A percentile compares a stretch with the other conserved stretches of the same genome.
Conservation (phyloP, 1,140 invertebrate species). For the Pogonomyrmex barbatus region DNA sequence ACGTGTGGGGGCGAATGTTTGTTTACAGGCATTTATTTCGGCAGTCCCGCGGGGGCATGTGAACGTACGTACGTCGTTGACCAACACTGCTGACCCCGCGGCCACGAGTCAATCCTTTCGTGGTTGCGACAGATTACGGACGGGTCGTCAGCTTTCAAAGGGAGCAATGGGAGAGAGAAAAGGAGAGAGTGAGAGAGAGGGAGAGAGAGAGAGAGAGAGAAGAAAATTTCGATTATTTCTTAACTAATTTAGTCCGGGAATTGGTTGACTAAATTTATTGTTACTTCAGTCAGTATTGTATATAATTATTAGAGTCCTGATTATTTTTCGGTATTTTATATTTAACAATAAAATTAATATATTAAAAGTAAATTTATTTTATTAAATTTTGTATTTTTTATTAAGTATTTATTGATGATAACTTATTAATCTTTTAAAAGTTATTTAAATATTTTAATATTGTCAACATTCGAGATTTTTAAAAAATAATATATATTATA, state of each 20-base stretch:
- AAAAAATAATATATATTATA: not conserved
- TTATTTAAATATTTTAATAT: not conserved
- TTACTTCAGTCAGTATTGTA: not conserved
- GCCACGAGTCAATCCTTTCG: conserved; percentile 64
- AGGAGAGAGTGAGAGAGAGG: not conserved
- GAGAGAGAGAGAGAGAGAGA: not conserved
- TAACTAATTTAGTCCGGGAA: not conserved
- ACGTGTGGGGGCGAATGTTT: conserved; percentile 29
- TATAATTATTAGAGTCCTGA: not conserved
- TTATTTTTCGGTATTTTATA: not conserved
- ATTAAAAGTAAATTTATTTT: not conserved
- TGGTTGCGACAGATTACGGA: conserved; percentile 65
- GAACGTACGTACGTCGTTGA: conserved; percentile 50
- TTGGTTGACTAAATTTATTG: not conserved
- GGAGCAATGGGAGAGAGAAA: not conserved
- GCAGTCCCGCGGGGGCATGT: conserved; percentile 35
- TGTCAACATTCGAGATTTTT: not conserved
- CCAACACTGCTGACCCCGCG: conserved; percentile 64
- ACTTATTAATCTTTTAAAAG: conserved; percentile 2
- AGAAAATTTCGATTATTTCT: conserved; percentile 19
- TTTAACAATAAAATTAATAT: not conserved
- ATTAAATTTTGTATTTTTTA: not conserved
- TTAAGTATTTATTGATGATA: not conserved
- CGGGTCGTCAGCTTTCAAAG: conserved; percentile 26
- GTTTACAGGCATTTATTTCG: conserved; percentile 65